Percentiles rank a stretch among this genome's conserved stretches.
Evolutionary conservation across 2,113 vertebrate genomes (phyloP).

Genomic region (Actinemys pallida): DNA sequence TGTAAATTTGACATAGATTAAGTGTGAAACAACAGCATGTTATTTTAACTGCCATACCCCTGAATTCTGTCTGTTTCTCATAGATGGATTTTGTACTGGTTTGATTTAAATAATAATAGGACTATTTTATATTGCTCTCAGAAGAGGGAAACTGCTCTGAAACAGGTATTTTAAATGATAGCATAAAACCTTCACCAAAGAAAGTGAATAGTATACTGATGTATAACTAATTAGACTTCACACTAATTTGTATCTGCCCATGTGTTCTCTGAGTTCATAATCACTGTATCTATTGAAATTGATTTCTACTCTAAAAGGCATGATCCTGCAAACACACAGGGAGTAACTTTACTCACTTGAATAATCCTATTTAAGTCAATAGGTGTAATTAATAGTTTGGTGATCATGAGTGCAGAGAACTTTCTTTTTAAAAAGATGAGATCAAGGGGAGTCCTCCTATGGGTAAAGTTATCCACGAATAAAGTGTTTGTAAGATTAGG

Average conservation of each 20-base stretch:
- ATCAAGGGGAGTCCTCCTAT: accelerated
- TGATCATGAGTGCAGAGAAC: not conserved
- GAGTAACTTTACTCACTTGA: not conserved
- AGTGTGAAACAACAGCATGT: not conserved
- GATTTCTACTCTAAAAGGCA: not conserved
- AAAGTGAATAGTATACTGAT: not conserved
- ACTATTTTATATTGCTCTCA: not conserved
- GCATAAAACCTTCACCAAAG: not conserved
- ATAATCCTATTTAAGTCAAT: not conserved
- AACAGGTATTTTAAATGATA: not conserved
- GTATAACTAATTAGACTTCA: not conserved
- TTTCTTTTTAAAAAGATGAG: not conserved
- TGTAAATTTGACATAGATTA: not conserved
- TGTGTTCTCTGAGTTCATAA: not conserved
- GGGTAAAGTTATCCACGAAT: not conserved
- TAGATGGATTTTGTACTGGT: not conserved
- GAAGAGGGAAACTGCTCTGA: not conserved
- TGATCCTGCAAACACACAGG: not conserved
- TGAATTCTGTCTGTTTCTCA: not conserved
- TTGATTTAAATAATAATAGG: not conserved
- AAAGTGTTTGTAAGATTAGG: not conserved
- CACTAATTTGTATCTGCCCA: not conserved
- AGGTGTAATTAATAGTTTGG: not conserved
- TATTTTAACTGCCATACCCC: not conserved
- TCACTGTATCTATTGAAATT: not conserved